Evolutionary conservation across 2,113 vertebrate genomes (phyloP).

Genomic region (Heliornis fulica): DNA sequence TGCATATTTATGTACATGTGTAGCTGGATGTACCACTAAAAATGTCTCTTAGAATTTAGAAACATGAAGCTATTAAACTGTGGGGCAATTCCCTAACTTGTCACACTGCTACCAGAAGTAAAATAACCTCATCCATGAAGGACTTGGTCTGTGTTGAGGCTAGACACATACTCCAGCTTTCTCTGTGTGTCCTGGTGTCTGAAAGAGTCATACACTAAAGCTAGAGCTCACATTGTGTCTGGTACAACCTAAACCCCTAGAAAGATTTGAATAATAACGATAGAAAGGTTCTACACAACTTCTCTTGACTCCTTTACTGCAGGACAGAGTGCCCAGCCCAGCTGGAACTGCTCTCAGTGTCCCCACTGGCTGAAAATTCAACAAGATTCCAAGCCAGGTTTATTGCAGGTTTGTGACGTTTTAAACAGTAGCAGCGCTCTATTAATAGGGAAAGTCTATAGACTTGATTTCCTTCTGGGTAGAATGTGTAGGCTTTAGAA

Average conservation of each 20-base stretch:
- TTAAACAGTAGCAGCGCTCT: background rate
- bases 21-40: background rate
- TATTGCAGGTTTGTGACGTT: background rate
- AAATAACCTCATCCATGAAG: background rate
- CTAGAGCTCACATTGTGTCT: background rate
- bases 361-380: background rate
- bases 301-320: background rate
- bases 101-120: background rate
- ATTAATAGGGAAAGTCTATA: background rate
- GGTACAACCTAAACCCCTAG: background rate
- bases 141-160: background rate
- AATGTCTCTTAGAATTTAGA: background rate
- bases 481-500: background rate
- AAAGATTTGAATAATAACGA: background rate
- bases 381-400: background rate
- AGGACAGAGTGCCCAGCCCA: accelerated
- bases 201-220: background rate
- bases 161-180: background rate
- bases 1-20: background rate
- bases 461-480: background rate
- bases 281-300: background rate
- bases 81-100: background rate
- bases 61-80: background rate
- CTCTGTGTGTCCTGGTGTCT: background rate
- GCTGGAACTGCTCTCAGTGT: background rate